These are phyloP conservation scores for human (Homo sapiens) DNA, from an alignment of 2,113 vertebrate genomes.

Conservation along the genomic window DNA sequence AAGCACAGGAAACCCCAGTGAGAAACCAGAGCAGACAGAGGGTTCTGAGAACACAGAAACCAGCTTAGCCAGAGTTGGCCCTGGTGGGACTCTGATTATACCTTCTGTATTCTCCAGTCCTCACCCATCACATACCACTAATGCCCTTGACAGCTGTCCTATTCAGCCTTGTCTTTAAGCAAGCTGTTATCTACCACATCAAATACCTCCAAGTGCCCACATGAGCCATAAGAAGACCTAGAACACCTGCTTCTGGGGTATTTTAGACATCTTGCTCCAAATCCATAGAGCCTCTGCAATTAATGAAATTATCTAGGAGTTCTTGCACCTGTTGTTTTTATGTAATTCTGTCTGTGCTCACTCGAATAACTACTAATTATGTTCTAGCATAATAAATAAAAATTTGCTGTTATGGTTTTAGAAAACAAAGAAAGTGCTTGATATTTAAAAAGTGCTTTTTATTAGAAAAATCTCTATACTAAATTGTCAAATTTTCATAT, in stretches of 20 bases:
- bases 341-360: background rate
- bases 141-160: slow-evolving; percentile 22
- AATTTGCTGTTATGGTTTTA: background rate
- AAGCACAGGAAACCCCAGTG: fast-evolving
- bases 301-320: background rate
- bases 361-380: slow-evolving; percentile 15
- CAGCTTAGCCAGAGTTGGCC: background rate
- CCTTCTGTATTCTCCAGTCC: background rate
- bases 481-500: background rate
- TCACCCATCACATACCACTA: background rate
- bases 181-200: slow-evolving; percentile 4
- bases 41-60: background rate
- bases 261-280: background rate
- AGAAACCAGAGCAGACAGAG: background rate
- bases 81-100: background rate
- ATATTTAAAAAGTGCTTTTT: background rate
- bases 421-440: slow-evolving; percentile 21
- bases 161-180: background rate
- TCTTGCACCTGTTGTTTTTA: slow-evolving; percentile 54
- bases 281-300: background rate
- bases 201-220: background rate
- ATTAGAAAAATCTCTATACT: slow-evolving; percentile 11
- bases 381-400: background rate
- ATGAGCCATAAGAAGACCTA: background rate
- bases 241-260: background rate